Base-by-base conservation (phyloP, 2,113 vertebrate species). In the Hipposideros armiger region DNA sequence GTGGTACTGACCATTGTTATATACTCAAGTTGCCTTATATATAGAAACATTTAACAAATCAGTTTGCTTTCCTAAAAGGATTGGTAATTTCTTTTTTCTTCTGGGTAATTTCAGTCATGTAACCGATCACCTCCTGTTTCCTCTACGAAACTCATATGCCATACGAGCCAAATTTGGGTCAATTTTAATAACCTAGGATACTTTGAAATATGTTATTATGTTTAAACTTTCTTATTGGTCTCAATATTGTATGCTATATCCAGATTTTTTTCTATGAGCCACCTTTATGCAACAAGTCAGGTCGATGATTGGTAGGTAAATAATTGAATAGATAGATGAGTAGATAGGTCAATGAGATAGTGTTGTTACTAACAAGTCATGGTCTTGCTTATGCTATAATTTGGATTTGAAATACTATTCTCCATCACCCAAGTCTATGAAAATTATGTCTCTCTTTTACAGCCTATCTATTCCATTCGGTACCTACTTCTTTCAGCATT, bases 261-360 rank as follows among this genome's bases (percentile, higher is more conserved):
- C 20, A 69, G 30, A 80, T 58, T 74, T 88, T 66, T 66, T 69
- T 88, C 47, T 67, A 60, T 11, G 52, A 66, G 9, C 3, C 14
- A 58, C 6, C 7, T 82, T 82, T 92, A 17, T 89, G n/a, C 78
- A 97, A 76, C 14, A 81, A 86, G 32, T 88, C 56, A 72, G 52
- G 10, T 0, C 16, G 2, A 82, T 19, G 19, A 86, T 60, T 40
- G 14, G 17, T 2, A 62, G 24, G 45, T 10, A 11, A 76, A 88
- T 76, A 88, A 62, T n/a, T 88, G 52, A 47, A 58, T 32, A 74
- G 3, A 22, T 62, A 60, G 15, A 56, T 64, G 11, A 67, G 28
- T 36, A 56, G 62, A 58, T 7, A 30, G 11, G n/a, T 32, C 47
- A 78, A 4, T n/a, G 30, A 92, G n/a, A 73, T 14, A 60, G 22